Evolutionary conservation across 2,888 invertebrate genomes (phyloP), one percentile per base, ranked within the genome.

Genomic region (Leptopilina myrica): DNA sequence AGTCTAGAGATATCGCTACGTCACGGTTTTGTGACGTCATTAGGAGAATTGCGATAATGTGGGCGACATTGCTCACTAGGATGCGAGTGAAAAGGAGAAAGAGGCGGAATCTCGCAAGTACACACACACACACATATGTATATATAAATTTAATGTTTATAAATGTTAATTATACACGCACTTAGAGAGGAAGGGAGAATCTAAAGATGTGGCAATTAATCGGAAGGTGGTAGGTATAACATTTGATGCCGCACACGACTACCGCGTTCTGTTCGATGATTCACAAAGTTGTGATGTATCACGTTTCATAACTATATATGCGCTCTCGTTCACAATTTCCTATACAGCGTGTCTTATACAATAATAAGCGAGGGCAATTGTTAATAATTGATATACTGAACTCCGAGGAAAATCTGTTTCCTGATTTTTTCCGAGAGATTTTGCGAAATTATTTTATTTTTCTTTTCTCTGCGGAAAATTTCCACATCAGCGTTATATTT

Each of bases 1-100:
- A 69, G 69, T 53, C 69, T 69, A 49, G 53, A 53, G 69, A 69
- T 69, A 69, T 69, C 69, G 69, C 69, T 49, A 69, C 69, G 67
- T 67, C 67, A 67, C 20, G 14, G 7, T 49, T 11, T 67, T 49
- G 67, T 46, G 67, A 67, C 67, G 69, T 69, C 69, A 33, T 33
- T 33, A 69, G 49, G 49, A 53, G 9, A 69, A 69, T 69, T 53
- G 69, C 53, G 49, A 69, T 53, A 69, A 69, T 69, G 69, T 69
- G 69, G 69, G 69, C 69, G 69, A 69, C 7, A 49, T 69, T 49
- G 69, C 69, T 46, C 49, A 69, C 49, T 53, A 67, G 12, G 46
- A 26, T 49, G 2, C 26, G 12, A 20, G 6, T 20, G 9, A 62
- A 49, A 49, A 20, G n/a, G 62, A 69, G 49, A 69, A 49, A 69